phyloP scores from a whole-genome alignment of 1,140 invertebrate species.

The Pogonus chalceus region DNA sequence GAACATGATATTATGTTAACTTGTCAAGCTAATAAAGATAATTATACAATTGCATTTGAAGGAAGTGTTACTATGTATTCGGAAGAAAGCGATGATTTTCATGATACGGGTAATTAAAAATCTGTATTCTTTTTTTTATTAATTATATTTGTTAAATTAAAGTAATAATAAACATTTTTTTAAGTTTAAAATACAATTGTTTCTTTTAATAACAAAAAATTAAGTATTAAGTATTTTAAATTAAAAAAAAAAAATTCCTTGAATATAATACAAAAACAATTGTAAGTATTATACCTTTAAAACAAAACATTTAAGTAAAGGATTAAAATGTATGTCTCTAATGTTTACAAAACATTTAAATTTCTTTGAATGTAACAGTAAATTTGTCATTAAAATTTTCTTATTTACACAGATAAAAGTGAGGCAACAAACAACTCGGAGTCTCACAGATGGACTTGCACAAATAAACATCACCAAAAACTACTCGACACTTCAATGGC shows the following conservation, averaged over 20 bases:
- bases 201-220: not conserved
- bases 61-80: slow-evolving; percentile 77
- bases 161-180: slow-evolving; percentile 1
- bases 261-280: too few relatives aligned
- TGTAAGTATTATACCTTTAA: too few relatives aligned
- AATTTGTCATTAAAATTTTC: too few relatives aligned
- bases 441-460: slow-evolving; percentile 11
- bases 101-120: slow-evolving; percentile 48
- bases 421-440: slow-evolving; percentile 17
- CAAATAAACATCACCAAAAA: slow-evolving; percentile 18
- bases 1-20: slow-evolving; percentile 78
- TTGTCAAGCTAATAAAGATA: slow-evolving; percentile 83
- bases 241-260: not conserved
- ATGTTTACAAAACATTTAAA: too few relatives aligned
- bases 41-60: slow-evolving; percentile 90
- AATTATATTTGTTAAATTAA: not conserved
- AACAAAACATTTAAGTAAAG: too few relatives aligned
- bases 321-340: too few relatives aligned
- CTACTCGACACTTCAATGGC: slow-evolving; percentile 64
- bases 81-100: slow-evolving; percentile 71
- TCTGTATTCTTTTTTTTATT: not conserved
- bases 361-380: too few relatives aligned
- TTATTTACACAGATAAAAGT: not conserved
- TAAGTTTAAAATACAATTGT: not conserved
- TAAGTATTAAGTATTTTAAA: not conserved